Conservation (phyloP, 2,113 vertebrate species). For the Tragelaphus imberbis region DNA sequence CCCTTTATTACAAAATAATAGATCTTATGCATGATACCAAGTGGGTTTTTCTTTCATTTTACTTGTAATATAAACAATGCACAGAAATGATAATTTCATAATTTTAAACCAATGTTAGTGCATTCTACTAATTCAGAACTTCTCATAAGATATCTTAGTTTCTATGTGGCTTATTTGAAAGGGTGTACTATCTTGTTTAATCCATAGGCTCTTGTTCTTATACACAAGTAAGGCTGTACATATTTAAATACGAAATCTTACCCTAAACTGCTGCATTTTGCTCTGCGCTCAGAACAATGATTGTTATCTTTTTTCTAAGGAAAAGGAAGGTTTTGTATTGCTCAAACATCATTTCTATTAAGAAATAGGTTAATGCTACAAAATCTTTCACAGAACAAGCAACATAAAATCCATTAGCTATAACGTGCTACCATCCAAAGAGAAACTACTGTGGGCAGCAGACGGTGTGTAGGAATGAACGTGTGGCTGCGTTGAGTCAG, state of each 20-base stretch:
- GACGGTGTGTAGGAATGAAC: neutral
- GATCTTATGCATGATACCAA: neutral
- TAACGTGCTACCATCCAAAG: neutral
- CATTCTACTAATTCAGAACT: neutral
- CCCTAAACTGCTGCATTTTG: neutral
- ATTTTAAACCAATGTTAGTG: neutral
- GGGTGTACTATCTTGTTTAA: neutral
- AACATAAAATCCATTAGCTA: slow-evolving; percentile 51
- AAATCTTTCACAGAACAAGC: slow-evolving; percentile 18
- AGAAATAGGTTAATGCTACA: slow-evolving; percentile 21
- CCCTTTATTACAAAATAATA: neutral
- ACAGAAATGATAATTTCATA: neutral
- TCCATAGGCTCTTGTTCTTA: neutral
- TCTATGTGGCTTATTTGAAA: neutral
- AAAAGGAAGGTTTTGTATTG: neutral
- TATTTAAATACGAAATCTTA: neutral
- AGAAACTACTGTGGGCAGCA: neutral
- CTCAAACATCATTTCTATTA: slow-evolving; percentile 21
- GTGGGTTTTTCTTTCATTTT: neutral
- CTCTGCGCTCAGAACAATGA: neutral
- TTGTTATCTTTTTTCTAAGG: neutral
- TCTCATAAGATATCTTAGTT: neutral
- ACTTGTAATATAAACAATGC: neutral
- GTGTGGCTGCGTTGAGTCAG: neutral
- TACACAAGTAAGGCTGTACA: neutral